These are phyloP conservation scores for Mythimna vitellina DNA, from an alignment of 2,888 invertebrate species.

Conservation along the genomic window DNA sequence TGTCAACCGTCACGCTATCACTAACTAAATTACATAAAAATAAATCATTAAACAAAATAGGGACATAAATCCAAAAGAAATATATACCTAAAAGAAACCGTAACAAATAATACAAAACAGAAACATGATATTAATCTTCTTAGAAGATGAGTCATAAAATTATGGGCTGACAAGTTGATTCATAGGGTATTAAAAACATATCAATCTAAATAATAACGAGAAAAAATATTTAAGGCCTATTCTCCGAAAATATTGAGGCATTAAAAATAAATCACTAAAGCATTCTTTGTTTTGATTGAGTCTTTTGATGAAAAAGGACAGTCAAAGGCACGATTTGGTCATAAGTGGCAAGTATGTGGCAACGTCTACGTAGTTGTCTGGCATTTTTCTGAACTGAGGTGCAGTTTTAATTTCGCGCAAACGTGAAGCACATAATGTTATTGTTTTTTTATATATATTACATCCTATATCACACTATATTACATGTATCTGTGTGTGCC, in stretches of 20 bases:
- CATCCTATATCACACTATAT: too few relatives aligned
- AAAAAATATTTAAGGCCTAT: neutral
- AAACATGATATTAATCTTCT: conserved; percentile 7
- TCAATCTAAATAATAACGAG: conserved; percentile 18
- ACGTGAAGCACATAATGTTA: too few relatives aligned
- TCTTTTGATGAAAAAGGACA: neutral
- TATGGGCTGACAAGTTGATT: conserved; percentile 35
- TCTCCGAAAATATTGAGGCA: conserved; percentile 2
- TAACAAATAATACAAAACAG: conserved; percentile 16
- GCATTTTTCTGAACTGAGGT: too few relatives aligned
- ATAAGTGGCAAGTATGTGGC: too few relatives aligned
- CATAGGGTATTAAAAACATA: conserved; percentile 47
- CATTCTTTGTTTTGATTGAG: neutral
- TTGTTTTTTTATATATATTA: too few relatives aligned
- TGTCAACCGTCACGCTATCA: neutral
- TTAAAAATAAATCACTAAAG: conserved; percentile 27
- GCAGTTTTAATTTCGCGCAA: too few relatives aligned
- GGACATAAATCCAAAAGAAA: neutral
- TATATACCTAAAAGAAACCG: neutral
- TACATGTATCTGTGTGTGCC: too few relatives aligned
- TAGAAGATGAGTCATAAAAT: conserved; percentile 24
- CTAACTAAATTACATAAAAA: too few relatives aligned
- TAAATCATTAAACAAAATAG: neutral
- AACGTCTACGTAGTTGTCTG: too few relatives aligned
- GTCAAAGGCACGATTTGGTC: too few relatives aligned